Percentiles rank a stretch among this genome's conserved stretches.
Evolutionary conservation across 2,797 vertebrate genomes (phyloP).

Genomic region (Clarias pachynema): DNA sequence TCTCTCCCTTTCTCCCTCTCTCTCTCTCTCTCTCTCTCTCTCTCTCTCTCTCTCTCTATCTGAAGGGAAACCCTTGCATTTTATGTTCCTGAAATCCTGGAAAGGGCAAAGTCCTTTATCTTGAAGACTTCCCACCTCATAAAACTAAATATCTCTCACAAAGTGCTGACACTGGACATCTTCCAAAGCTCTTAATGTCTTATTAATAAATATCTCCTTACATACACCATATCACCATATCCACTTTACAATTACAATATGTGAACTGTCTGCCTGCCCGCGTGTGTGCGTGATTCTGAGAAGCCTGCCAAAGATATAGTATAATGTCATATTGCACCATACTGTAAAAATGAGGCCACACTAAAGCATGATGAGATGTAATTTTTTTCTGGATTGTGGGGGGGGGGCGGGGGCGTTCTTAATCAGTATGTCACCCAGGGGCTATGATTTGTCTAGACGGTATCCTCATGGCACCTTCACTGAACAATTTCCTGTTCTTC

Average conservation of each 20-base stretch:
- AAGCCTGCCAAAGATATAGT: neutral
- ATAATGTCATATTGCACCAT: neutral
- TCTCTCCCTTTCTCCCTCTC: neutral
- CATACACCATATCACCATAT: neutral
- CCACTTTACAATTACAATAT: too few relatives aligned
- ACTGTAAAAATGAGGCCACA: constrained; percentile 6
- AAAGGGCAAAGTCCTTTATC: neutral
- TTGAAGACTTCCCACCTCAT: neutral
- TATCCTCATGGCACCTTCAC: constrained; percentile 19
- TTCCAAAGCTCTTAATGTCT: neutral
- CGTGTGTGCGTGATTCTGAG: neutral
- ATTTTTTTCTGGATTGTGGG: neutral
- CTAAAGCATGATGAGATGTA: constrained; percentile 6
- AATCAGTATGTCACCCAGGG: constrained; percentile 12
- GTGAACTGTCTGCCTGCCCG: neutral
- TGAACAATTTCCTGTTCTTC: neutral
- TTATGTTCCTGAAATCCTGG: neutral
- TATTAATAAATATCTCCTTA: neutral
- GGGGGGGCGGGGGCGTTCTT: neutral
- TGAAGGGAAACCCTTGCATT: neutral
- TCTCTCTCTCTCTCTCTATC: neutral
- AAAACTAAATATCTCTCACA: neutral
- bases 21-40: neutral
- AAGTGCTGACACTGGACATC: neutral
- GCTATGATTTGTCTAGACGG: constrained; percentile 16